These are phyloP conservation scores for Oryzias celebensis DNA, from an alignment of 2,113 vertebrate species.

Conservation along the genomic window DNA sequence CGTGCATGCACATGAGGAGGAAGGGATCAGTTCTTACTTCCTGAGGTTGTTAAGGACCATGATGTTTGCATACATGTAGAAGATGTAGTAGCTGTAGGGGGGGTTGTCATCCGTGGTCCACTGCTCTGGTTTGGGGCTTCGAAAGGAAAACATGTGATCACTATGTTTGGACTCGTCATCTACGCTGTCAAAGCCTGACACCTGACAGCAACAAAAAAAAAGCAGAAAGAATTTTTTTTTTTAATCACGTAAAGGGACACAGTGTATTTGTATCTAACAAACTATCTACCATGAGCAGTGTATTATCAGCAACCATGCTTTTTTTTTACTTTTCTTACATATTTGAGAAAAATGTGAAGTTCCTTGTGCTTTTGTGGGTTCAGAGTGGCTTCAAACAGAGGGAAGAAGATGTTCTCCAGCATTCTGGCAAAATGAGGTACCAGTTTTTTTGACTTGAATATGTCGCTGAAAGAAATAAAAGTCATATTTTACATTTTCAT, in stretches of 20 bases:
- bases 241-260: too few species aligned
- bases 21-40: slow-evolving; percentile 73
- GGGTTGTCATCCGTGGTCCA: slow-evolving; percentile 89
- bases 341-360: slow-evolving; percentile 91
- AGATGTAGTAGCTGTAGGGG: slow-evolving; percentile 92
- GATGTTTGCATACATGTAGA: slow-evolving; percentile 95
- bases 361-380: slow-evolving; percentile 88
- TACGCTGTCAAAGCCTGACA: slow-evolving; percentile 95
- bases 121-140: slow-evolving; percentile 87
- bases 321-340: slow-evolving; percentile 75
- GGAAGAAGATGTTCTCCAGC: slow-evolving; percentile 92
- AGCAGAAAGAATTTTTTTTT: neutral
- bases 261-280: too few species aligned
- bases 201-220: slow-evolving; percentile 68
- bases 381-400: slow-evolving; percentile 89
- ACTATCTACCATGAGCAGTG: too few species aligned
- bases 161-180: slow-evolving; percentile 96
- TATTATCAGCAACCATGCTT: too few species aligned
- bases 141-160: slow-evolving; percentile 91
- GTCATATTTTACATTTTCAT: neutral
- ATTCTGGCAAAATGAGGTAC: slow-evolving; percentile 88
- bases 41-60: slow-evolving; percentile 95
- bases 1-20: neutral
- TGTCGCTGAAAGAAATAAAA: slow-evolving; percentile 80
- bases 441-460: slow-evolving; percentile 89